Conservation (phyloP, 2,888 invertebrate genomes). For the Microctonus aethiopoides region DNA sequence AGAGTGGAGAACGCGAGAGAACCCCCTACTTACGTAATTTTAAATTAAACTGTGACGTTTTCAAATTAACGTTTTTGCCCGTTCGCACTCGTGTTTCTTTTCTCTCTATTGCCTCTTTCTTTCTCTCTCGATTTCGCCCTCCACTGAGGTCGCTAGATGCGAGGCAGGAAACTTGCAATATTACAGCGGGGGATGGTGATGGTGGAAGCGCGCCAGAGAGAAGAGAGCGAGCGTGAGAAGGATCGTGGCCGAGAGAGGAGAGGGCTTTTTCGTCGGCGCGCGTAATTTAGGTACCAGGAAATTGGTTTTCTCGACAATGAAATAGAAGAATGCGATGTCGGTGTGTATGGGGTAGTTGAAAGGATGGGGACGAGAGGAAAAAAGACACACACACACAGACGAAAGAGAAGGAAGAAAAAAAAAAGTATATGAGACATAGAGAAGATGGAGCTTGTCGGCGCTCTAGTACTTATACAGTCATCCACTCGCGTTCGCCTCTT, state of each 20-base stretch:
- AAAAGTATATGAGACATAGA: conserved; percentile 12
- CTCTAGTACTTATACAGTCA: conserved; percentile 46
- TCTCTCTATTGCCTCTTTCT: conserved; percentile 36
- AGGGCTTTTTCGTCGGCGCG: conserved; percentile 62
- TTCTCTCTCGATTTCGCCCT: conserved; percentile 49
- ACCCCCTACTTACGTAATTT: conserved; percentile 63
- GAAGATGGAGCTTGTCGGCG: conserved; percentile 22
- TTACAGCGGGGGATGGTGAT: conserved; percentile 49
- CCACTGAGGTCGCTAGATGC: conserved; percentile 52
- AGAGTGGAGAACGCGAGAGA: conserved; percentile 35
- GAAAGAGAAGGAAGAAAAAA: conserved; percentile 36
- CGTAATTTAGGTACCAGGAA: conserved; percentile 68
- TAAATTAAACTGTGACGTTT: conserved; percentile 67
- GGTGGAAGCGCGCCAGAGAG: not conserved
- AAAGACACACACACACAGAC: conserved; percentile 15
- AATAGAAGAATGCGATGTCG: conserved; percentile 67
- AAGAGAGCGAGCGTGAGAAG: conserved; percentile 16
- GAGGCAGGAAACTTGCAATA: conserved; percentile 64
- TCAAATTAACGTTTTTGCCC: conserved; percentile 67
- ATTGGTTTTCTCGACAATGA: conserved; percentile 68
- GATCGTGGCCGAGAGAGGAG: conserved; percentile 22
- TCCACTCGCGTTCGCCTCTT: conserved; percentile 51
- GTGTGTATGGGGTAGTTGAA: conserved; percentile 36
- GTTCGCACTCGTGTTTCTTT: conserved; percentile 36
- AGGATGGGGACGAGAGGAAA: conserved; percentile 38